Conservation (phyloP, 2,797 vertebrate genomes). For the Muraenolepis orangiensis region DNA sequence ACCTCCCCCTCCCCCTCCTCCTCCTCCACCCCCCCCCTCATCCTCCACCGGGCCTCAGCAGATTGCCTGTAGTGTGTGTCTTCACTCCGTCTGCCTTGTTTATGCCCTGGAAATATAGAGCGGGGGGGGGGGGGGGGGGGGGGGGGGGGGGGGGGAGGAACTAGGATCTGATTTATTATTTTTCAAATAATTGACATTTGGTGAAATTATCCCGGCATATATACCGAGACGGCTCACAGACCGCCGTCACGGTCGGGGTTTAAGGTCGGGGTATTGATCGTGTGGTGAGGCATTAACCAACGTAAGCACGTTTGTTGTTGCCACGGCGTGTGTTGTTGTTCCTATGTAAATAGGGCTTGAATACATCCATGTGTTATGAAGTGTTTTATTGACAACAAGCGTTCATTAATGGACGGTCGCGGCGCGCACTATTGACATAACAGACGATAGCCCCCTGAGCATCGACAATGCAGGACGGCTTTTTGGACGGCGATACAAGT, state of each 20-base stretch:
- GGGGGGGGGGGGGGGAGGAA: not conserved
- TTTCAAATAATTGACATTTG: not conserved
- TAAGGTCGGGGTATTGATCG: not conserved
- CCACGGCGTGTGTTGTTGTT: no score
- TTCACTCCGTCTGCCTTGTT: not conserved
- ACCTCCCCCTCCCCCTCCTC: slow-evolving; percentile 61
- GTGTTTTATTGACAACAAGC: not conserved
- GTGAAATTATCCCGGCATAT: not conserved
- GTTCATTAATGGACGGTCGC: not conserved
- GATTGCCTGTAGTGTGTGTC: not conserved
- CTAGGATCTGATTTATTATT: not conserved
- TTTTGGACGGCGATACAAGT: no score
- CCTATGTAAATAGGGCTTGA: not conserved
- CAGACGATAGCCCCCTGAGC: no score
- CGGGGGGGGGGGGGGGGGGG: not conserved
- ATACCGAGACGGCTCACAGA: not conserved
- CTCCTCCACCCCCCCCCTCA: slow-evolving; percentile 66
- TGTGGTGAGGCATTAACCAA: not conserved
- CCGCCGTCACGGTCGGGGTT: not conserved
- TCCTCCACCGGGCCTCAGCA: slow-evolving; percentile 45
- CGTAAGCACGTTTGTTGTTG: not conserved
- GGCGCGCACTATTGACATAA: not conserved
- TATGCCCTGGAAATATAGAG: not conserved
- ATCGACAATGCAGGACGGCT: no score
- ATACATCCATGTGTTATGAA: not conserved